Base-by-base conservation (phyloP, 2,113 vertebrate species). In the Porphyrio hochstetteri region DNA sequence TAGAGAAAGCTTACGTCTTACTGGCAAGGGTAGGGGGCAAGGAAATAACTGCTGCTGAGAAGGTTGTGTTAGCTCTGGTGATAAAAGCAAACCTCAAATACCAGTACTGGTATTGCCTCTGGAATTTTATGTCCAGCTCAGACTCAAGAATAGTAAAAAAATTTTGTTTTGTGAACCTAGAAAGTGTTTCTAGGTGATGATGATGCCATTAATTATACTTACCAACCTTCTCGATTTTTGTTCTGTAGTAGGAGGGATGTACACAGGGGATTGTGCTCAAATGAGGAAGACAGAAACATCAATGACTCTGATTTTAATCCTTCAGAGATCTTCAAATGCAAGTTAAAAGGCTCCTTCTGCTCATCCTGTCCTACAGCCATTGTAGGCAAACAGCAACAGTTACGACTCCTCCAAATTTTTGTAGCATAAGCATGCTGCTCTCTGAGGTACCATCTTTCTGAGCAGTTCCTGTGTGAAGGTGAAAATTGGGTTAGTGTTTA, bases 331-430 rank as follows among this genome's bases (percentile, higher is more conserved):
- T 44, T 82, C 31, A 53, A 24, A 36, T 87, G n/a, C n/a, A 50
- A 85, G 70, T 89, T 69, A 70, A 85, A 75, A 56, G 48, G 28
- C 86, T 92, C 60, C 36, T 87, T 88, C 40, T 91, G 44, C 59
- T 88, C 44, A 38, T 70, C 64, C 55, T 79, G 88, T 53, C 61
- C 38, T 80, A 29, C 69, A 70, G 70, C 82, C 90, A 14, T n/a
- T 94, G 20, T 76, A 56, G 84, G 52, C 82, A 79, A 86, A 59
- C 78, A 56, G 75, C 84, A 68, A 71, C 42, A 64, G 82, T 75
- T 87, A 61, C 27, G 44, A 90, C 71, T 95, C 56, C 77, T 90
- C 65, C 87, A 64, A 80, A 48, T 25, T 60, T 65, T 19, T 71
- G 33, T n/a, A 75, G 60, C 38, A 67, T 42, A 33, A 23, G 20